These are phyloP conservation scores for Plecturocebus donacophilus DNA, from an alignment of 2,113 vertebrate species.

Conservation along the genomic window DNA sequence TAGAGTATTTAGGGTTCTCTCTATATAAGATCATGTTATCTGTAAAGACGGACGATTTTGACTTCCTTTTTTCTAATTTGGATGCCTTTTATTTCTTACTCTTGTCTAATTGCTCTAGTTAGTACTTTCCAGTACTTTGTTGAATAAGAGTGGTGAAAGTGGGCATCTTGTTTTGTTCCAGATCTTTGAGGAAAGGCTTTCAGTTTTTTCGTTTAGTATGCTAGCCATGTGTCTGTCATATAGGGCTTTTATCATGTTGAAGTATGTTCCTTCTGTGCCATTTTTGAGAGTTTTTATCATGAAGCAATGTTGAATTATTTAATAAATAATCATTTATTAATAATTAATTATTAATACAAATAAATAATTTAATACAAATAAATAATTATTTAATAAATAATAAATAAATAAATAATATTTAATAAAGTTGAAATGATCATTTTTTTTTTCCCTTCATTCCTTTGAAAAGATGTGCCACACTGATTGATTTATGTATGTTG, in stretches of 20 bases:
- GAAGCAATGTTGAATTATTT: neutral
- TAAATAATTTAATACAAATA: no score
- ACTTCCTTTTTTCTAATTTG: neutral
- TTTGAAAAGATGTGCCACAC: neutral
- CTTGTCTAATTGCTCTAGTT: neutral
- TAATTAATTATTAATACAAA: no score
- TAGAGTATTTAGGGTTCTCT: neutral
- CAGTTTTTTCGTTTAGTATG: neutral
- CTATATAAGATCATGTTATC: neutral
- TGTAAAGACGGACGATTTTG: neutral
- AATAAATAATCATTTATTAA: no score
- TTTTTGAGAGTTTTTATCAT: neutral
- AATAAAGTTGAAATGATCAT: neutral
- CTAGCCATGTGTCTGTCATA: neutral
- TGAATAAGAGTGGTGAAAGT: neutral
- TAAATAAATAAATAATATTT: no score
- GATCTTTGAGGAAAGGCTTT: neutral
- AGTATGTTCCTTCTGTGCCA: neutral
- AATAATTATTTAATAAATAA: no score
- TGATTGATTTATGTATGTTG: neutral
- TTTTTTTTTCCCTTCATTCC: neutral
- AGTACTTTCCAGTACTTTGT: neutral
- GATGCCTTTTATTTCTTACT: neutral
- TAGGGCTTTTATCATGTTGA: neutral
- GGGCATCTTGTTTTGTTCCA: neutral